Evolutionary conservation across 2,113 vertebrate genomes (phyloP).

Genomic region (Camelus bactrianus): DNA sequence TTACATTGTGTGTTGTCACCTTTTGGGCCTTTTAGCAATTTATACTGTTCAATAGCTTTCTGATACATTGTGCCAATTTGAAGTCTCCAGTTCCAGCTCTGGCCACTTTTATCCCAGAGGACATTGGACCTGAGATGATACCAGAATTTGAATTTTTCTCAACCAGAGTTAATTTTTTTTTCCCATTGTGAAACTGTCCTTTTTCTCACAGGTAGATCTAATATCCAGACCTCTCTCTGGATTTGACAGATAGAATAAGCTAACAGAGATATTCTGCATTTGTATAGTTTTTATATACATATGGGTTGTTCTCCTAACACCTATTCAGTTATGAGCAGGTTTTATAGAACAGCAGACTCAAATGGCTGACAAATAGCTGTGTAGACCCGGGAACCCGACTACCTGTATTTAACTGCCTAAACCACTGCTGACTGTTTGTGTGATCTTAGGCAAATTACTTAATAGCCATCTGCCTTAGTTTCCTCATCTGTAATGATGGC

Average conservation of each 20-base stretch:
- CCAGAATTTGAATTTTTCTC: slow-evolving; percentile 7
- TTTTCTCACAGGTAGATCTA: not conserved
- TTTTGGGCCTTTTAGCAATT: not conserved
- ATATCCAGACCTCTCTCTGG: not conserved
- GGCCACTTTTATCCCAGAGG: not conserved
- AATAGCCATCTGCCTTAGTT: not conserved
- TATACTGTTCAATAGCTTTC: not conserved
- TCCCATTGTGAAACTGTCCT: not conserved
- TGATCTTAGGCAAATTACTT: not conserved
- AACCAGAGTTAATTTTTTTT: not conserved
- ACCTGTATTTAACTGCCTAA: not conserved
- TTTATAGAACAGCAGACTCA: not conserved
- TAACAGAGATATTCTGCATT: not conserved
- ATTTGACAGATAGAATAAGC: not conserved
- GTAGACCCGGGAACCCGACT: not conserved
- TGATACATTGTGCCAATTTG: not conserved
- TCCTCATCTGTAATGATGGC: not conserved
- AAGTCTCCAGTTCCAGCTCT: not conserved
- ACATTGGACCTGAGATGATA: not conserved
- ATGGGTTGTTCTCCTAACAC: not conserved
- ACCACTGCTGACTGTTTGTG: not conserved
- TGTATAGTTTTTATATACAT: not conserved
- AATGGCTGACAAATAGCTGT: not conserved
- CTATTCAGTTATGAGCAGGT: not conserved
- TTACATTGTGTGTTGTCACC: not conserved